phyloP scores from a whole-genome alignment of 2,888 invertebrate genomes.

The Acleris holmiana region DNA sequence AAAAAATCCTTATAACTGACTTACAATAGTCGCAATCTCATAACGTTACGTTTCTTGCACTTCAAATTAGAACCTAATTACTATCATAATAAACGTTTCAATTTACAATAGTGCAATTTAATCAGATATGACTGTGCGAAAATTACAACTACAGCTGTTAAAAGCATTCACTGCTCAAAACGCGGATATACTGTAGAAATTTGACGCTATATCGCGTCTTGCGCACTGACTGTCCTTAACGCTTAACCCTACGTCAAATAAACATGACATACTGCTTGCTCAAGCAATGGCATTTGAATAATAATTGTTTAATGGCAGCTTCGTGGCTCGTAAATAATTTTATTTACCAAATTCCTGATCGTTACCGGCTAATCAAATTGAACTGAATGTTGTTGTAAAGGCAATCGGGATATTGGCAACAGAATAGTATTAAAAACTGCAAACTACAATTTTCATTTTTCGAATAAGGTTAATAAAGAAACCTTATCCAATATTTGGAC shows the following conservation, averaged over 20 bases:
- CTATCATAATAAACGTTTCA: background rate
- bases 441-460: too few relatives aligned
- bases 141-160: background rate
- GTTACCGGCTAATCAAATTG: background rate
- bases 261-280: background rate
- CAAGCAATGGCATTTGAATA: slow-evolving; percentile 4
- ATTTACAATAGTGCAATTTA: background rate
- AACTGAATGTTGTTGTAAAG: too few relatives aligned
- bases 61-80: background rate
- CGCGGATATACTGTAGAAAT: too few relatives aligned
- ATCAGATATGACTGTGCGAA: background rate
- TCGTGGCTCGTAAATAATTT: slow-evolving; percentile 2
- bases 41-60: background rate
- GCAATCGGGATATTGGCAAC: too few relatives aligned
- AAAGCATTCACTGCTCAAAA: too few relatives aligned
- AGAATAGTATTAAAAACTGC: too few relatives aligned
- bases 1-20: background rate
- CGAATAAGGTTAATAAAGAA: too few relatives aligned
- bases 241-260: slow-evolving; percentile 2
- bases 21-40: background rate
- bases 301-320: background rate
- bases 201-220: too few relatives aligned
- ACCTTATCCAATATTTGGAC: too few relatives aligned
- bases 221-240: too few relatives aligned
- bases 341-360: background rate